Evolutionary conservation across 2,113 vertebrate genomes (phyloP).

Genomic region (Fulmarus glacialis): DNA sequence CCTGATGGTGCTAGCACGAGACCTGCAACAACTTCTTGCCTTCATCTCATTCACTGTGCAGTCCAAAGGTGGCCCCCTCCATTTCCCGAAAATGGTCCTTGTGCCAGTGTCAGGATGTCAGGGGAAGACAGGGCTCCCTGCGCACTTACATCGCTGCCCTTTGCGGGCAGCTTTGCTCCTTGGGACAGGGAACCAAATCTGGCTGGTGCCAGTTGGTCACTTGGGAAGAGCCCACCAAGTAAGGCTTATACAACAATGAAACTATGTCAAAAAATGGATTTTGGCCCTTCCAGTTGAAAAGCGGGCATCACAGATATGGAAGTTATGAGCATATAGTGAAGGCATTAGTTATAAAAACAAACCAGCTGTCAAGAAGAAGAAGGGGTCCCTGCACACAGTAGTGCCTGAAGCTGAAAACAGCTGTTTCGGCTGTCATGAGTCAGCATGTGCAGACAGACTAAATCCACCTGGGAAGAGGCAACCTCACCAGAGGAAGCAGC

Average conservation of each 20-base stretch:
- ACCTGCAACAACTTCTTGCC: not conserved
- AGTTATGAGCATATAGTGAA: constrained; percentile 62
- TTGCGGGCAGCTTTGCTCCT: not conserved
- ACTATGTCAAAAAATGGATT: not conserved
- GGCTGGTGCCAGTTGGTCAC: not conserved
- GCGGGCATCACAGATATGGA: constrained; percentile 43
- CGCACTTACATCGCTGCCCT: fast-evolving
- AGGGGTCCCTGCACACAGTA: constrained; percentile 68
- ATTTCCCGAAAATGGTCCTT: not conserved
- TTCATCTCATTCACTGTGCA: not conserved
- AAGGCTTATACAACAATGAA: not conserved
- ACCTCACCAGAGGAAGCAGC: constrained; percentile 64
- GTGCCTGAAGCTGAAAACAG: constrained; percentile 70
- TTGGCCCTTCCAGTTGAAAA: not conserved
- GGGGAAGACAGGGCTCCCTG: not conserved
- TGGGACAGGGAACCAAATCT: not conserved
- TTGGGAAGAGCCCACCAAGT: not conserved
- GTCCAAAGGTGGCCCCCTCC: not conserved
- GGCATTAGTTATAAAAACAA: constrained; percentile 67
- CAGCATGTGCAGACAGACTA: constrained; percentile 70
- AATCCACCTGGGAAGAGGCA: constrained; percentile 68
- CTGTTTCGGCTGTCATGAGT: constrained; percentile 68
- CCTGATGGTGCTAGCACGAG: fast-evolving
- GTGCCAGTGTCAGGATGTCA: fast-evolving
- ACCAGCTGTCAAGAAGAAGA: constrained; percentile 68